A percentile compares a stretch with the other conserved stretches of the same genome.
Conservation (phyloP, 2,888 invertebrate species). For the Pasiphila rectangulata region DNA sequence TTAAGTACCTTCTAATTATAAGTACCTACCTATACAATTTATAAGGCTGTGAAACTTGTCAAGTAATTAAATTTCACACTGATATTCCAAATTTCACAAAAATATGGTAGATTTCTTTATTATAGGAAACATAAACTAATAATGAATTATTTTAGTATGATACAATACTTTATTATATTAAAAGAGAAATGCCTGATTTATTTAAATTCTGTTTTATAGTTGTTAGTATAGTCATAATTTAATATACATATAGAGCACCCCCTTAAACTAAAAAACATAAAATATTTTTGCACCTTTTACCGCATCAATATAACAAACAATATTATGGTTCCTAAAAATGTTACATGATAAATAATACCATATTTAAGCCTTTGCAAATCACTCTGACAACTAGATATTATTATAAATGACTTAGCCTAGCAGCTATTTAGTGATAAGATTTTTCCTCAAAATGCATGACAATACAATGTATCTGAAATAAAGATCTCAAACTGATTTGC, state of each 20-base stretch:
- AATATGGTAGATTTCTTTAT: too few relatives aligned
- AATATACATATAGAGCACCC: constrained; percentile 25
- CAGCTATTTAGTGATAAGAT: constrained; percentile 18
- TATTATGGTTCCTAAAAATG: constrained; percentile 20
- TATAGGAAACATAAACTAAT: too few relatives aligned
- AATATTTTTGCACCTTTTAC: constrained; percentile 21
- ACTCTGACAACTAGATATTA: constrained; percentile 2
- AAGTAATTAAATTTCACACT: constrained; percentile 5
- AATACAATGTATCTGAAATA: constrained; percentile 26
- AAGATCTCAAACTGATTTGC: constrained; percentile 13
- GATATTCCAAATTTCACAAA: too few relatives aligned
- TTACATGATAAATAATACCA: too few relatives aligned
- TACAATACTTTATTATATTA: background rate
- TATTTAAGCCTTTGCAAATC: constrained; percentile 6
- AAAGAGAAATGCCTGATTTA: constrained; percentile 3
- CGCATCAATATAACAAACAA: constrained; percentile 18
- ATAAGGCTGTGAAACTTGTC: constrained; percentile 26
- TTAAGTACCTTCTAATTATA: too few relatives aligned
- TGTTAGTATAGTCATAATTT: constrained; percentile 13
- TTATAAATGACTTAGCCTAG: constrained; percentile 10
- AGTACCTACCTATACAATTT: constrained; percentile 24
- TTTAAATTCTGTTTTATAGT: constrained; percentile 4
- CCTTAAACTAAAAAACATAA: constrained; percentile 16
- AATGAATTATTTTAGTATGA: too few relatives aligned
- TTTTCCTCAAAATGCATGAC: constrained; percentile 25